Evolutionary conservation across 2,888 invertebrate species (phyloP).

Genomic region (Mellilla xanthometata): DNA sequence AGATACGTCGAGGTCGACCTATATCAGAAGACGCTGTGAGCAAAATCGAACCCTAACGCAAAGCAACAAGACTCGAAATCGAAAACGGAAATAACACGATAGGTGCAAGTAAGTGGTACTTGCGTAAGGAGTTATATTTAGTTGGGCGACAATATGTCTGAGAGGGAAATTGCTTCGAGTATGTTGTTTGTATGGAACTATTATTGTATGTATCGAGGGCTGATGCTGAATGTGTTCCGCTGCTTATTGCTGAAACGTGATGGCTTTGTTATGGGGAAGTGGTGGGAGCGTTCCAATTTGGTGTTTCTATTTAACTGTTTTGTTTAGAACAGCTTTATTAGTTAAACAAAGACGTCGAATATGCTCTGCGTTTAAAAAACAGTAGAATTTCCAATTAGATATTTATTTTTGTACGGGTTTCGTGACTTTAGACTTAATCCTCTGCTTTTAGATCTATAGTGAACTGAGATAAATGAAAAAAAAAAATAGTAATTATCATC

Average conservation of each 20-base stretch:
- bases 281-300: not conserved
- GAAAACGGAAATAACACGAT: constrained; percentile 10
- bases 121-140: constrained; percentile 44
- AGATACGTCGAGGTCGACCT: constrained; percentile 17
- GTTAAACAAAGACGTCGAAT: no score
- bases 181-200: constrained; percentile 11
- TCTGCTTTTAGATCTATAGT: no score
- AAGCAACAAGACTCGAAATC: constrained; percentile 7
- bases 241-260: no score
- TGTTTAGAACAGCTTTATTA: no score
- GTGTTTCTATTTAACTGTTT: no score
- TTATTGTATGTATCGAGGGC: constrained; percentile 8
- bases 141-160: constrained; percentile 46
- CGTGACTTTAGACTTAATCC: no score
- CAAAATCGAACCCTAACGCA: constrained; percentile 5
- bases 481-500: no score
- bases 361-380: no score
- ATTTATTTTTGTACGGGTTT: no score
- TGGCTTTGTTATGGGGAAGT: no score
- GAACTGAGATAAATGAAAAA: no score
- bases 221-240: not conserved
- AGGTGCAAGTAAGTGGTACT: constrained; percentile 30
- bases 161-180: constrained; percentile 18
- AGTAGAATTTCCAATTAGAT: no score
- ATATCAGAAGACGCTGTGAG: constrained; percentile 5